Base-by-base conservation (phyloP, 2,797 vertebrate species). In the Bryconaethiops microstoma region DNA sequence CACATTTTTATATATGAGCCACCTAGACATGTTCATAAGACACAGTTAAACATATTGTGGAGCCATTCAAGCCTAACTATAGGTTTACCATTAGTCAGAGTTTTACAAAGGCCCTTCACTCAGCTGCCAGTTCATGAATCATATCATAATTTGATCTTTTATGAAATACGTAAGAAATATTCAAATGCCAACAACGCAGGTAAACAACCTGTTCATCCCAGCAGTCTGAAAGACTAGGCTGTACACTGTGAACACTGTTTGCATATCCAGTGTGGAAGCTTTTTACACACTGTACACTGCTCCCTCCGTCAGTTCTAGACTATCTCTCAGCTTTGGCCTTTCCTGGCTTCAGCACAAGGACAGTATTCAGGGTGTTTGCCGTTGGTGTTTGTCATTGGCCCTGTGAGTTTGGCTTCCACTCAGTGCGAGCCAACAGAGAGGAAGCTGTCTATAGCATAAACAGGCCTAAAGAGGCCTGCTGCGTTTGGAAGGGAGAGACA, bases 371-470 rank as follows among this genome's bases (percentile, higher is more conserved):
- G 35, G 52, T 76, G 73, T 77, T 74, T 78, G 77, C 75, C 29
- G 67, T 69, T 74, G 65, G 75, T 83, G 75, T 76, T 79, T 85
- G 70, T 78, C 76, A 55, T 45, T 74, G 60, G 69, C 63, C 65
- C 73, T 63, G 52, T 40, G 54, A 85, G 60, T 65, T 83, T 73
- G 78, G 62, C 71, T 78, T 80, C 39, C 35, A 73, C 65, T 76
- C 59, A 7, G 35, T 23, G 23, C 80, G 62, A 63, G 40, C 76
- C 78, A 80, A 54, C 62, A 78, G 52, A 72, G 39, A 82, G 64
- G 69, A 78, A 74, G 71, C 78, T 82, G 69, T 50, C 74, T 79
- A 77, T 74, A 82, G 78, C 55, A 75, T 83, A 81, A 84, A 86
- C 80, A 81, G 29, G 40, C 23, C n/a, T 76, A 70, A 73, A 81